Conservation (phyloP, 2,797 vertebrate species). For the Sebastes nivosus region DNA sequence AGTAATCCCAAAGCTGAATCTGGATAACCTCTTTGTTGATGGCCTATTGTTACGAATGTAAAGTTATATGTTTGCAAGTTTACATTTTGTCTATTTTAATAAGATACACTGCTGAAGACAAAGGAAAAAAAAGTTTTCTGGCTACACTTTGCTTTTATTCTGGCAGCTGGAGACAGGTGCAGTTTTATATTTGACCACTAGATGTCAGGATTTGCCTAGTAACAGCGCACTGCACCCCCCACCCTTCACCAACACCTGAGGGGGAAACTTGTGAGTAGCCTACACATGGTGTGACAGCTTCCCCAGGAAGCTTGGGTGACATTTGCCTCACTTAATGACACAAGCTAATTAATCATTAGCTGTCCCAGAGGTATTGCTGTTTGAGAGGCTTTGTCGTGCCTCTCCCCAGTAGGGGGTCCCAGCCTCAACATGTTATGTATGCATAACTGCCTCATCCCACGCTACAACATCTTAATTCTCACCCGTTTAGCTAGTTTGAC, state of each 20-base stretch:
- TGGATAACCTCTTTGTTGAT: constrained; percentile 13
- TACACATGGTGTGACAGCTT: constrained; percentile 89
- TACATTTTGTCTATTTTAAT: background rate
- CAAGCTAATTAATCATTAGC: constrained; percentile 99
- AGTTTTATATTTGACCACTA: constrained; percentile 82
- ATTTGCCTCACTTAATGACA: constrained; percentile 99
- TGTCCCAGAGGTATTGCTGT: constrained; percentile 93
- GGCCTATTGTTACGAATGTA: background rate
- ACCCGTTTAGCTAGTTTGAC: constrained; percentile 78
- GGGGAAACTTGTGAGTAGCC: constrained; percentile 79
- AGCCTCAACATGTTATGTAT: constrained; percentile 88
- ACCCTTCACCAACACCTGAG: constrained; percentile 67
- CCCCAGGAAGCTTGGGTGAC: constrained; percentile 93
- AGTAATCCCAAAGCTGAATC: constrained; percentile 36
- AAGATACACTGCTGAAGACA: background rate
- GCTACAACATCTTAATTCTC: constrained; percentile 83
- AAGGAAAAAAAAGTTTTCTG: background rate
- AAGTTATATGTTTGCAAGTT: background rate
- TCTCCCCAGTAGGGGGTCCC: constrained; percentile 90
- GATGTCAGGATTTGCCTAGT: constrained; percentile 89
- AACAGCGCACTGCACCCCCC: constrained; percentile 60
- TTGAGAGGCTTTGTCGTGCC: constrained; percentile 91
- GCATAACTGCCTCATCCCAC: constrained; percentile 86
- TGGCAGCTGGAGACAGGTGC: constrained; percentile 2
- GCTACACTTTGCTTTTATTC: background rate